Percentiles rank a stretch among this genome's conserved stretches.
phyloP scores from a whole-genome alignment of 1,140 invertebrate genomes.

The Holcopasites calliopsidis region DNA sequence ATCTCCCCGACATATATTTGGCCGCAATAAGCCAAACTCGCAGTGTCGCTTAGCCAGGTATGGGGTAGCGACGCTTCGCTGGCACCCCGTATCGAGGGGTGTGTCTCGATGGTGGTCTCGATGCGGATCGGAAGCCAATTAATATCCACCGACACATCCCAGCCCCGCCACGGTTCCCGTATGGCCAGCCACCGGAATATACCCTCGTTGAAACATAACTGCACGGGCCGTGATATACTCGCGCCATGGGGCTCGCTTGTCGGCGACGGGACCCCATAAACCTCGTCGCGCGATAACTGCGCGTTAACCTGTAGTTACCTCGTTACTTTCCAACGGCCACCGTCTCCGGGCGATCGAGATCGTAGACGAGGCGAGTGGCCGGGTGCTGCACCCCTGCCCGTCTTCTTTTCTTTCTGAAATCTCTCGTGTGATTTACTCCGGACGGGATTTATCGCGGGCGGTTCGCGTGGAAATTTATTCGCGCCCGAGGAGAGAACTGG shows the following conservation, averaged over 20 bases:
- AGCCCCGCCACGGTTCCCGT: not conserved
- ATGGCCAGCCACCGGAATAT: constrained; percentile 43
- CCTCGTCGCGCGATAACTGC: constrained; percentile 66
- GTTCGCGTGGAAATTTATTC: constrained; percentile 32
- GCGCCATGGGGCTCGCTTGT: constrained; percentile 73
- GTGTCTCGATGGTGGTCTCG: constrained; percentile 24
- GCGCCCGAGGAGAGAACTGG: not conserved
- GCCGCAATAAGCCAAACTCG: not conserved
- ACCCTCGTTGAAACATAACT: constrained; percentile 67
- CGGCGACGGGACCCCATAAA: constrained; percentile 66
- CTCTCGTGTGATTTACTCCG: constrained; percentile 23
- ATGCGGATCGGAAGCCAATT: constrained; percentile 76
- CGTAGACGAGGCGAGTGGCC: constrained; percentile 39
- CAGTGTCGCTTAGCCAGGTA: not conserved
- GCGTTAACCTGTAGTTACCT: constrained; percentile 62
- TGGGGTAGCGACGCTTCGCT: constrained; percentile 32
- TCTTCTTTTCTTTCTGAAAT: constrained; percentile 13
- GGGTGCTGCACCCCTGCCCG: not conserved
- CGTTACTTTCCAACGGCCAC: constrained; percentile 55
- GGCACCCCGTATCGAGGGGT: constrained; percentile 54
- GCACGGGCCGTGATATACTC: constrained; percentile 67
- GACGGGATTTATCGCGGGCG: constrained; percentile 22
- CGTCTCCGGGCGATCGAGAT: constrained; percentile 45
- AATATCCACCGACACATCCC: constrained; percentile 66
- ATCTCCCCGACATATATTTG: constrained; percentile 27